phyloP scores from a whole-genome alignment of 1,140 invertebrate species.

The Trichonephila inaurata region DNA sequence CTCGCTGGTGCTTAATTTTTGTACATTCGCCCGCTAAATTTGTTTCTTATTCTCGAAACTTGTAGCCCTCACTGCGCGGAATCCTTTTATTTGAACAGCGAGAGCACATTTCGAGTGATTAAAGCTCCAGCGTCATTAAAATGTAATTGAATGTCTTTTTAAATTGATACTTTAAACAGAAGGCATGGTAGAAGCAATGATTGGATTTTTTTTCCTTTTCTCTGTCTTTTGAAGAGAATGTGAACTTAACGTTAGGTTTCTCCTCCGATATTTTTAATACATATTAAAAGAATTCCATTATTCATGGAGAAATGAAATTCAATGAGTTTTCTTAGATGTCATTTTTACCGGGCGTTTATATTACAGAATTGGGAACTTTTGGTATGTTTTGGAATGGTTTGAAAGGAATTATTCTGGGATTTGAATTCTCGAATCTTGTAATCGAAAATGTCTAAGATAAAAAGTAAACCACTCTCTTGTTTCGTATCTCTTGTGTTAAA shows the following conservation, averaged over 20 bases:
- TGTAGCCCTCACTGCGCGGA: not conserved
- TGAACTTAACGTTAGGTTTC: not conserved
- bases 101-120: not conserved
- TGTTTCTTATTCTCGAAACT: not conserved
- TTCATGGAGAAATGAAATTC: not conserved
- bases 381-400: too few species aligned
- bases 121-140: conserved; percentile 16
- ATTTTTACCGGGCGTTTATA: not conserved
- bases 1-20: conserved; percentile 46
- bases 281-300: conserved; percentile 1
- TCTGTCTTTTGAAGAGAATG: not conserved
- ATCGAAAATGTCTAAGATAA: too few species aligned
- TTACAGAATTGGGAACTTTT: too few species aligned
- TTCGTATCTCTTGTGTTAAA: too few species aligned
- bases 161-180: conserved; percentile 23
- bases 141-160: conserved; percentile 39
- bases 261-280: not conserved
- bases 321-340: not conserved
- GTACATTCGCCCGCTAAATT: not conserved
- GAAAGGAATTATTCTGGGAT: too few species aligned
- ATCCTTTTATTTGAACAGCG: conserved; percentile 6
- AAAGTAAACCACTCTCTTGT: too few species aligned
- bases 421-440: too few species aligned
- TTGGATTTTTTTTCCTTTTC: not conserved
- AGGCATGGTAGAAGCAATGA: not conserved